These are phyloP conservation scores for Chiridota heheva DNA, from an alignment of 35 echinoderm and acorn worm genomes.

Conservation along the genomic window DNA sequence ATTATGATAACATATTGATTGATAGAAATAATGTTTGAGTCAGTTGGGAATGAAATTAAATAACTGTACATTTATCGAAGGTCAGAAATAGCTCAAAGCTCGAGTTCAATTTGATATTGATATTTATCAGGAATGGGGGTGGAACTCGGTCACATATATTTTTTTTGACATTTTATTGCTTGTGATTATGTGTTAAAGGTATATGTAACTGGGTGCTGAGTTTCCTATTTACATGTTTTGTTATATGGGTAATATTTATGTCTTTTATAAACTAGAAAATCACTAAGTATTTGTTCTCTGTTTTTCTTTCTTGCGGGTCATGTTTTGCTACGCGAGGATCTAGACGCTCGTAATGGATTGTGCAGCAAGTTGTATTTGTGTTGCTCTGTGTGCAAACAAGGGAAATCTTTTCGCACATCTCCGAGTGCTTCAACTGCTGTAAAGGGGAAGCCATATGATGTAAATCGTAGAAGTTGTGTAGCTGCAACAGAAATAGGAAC, in stretches of 20 bases:
- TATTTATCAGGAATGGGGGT: neutral
- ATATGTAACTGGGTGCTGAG: too few relatives aligned
- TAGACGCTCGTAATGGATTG: neutral
- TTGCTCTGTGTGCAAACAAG: slow-evolving; percentile 11
- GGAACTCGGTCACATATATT: too few relatives aligned
- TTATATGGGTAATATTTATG: neutral
- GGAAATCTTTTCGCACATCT: slow-evolving; percentile 28
- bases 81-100: too few relatives aligned
- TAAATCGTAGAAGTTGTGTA: slow-evolving; percentile 4
- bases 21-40: too few relatives aligned
- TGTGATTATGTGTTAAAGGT: too few relatives aligned
- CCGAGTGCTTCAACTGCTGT: neutral
- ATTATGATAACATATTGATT: too few relatives aligned
- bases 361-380: neutral
- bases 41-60: too few relatives aligned
- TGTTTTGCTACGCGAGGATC: neutral
- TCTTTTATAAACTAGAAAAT: neutral
- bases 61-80: too few relatives aligned
- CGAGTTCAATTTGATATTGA: too few relatives aligned
- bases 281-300: neutral
- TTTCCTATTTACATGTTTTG: too few relatives aligned
- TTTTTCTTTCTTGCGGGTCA: neutral
- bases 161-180: too few relatives aligned
- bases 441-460: neutral
- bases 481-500: slow-evolving; percentile 17